Base-by-base conservation (phyloP, 2,888 invertebrate genomes). In the Sinhomidia bicolor region DNA sequence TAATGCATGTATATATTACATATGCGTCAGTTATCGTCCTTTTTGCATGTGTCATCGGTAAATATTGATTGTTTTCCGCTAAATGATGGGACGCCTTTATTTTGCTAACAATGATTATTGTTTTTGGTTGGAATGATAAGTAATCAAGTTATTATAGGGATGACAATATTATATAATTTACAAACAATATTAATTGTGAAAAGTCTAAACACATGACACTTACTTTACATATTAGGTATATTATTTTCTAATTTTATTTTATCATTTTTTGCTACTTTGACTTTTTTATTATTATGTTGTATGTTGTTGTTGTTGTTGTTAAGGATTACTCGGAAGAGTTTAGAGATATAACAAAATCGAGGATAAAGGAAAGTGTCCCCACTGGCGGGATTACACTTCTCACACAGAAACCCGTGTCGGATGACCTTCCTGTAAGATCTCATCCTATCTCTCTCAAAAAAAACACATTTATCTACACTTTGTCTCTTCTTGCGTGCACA, bases 241-340 rank as follows among this genome's bases (percentile, higher is more conserved):
- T 36, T 51, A 60, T 76, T 36, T 81, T 44, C n/a, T 83, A 29
- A 36, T 68, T 79, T 74, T 9, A 23, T 79, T 85, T 89, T 89
- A 82, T 60, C 41, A 57, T 91, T 81, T 88, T 88, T 85, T 89
- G 62, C 78, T 78, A 84, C 74, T n/a, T 41, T 76, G 51, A 54
- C 29, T 78, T 71, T 78, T 51, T 89, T 51, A 60, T 89, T 68
- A 41, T 89, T 78, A 84, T 89, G 65, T 81, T 90, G 84, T 88
- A 62, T 83, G 88, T 91, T 91, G 68, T 85, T 90, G 78, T 91
- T 85, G 71, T 85, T 87, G 81, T 89, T 84, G 85, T 92, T 47
- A 95, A 98, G 98, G 98, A 98, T 95, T 98, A 98, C 95, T 97
- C 97, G 93, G 98, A 98, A 95, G 98, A 98, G 95, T 98, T 98